Percentiles rank a stretch among this genome's conserved stretches.
These are phyloP conservation scores for Yponomeuta plumbellus DNA, from an alignment of 2,888 invertebrate species.

Conservation along the genomic window DNA sequence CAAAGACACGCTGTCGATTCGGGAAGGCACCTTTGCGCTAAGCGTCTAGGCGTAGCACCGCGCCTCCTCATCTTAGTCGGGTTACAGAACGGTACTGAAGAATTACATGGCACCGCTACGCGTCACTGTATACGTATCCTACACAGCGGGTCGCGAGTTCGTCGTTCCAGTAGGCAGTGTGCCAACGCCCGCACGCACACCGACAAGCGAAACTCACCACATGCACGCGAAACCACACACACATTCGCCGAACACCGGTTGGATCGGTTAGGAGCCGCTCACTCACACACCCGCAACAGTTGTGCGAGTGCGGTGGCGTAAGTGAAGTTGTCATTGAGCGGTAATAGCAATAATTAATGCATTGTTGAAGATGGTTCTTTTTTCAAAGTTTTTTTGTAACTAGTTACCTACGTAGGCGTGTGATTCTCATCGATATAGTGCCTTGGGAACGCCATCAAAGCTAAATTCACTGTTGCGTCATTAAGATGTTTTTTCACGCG, in stretches of 20 bases:
- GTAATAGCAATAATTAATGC: slow-evolving; percentile 40
- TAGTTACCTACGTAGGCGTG: background rate
- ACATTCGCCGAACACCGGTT: slow-evolving; percentile 24
- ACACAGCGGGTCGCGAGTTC: slow-evolving; percentile 54
- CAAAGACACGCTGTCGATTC: background rate
- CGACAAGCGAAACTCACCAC: slow-evolving; percentile 18
- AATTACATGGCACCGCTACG: slow-evolving; percentile 28
- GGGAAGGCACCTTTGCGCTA: background rate
- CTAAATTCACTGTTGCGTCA: slow-evolving; percentile 41
- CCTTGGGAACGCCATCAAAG: slow-evolving; percentile 41
- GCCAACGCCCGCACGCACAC: slow-evolving; percentile 57
- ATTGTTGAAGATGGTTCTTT: slow-evolving; percentile 32
- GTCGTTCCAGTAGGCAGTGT: slow-evolving; percentile 73
- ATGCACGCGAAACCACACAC: slow-evolving; percentile 34
- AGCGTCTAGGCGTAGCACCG: background rate
- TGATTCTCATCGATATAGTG: slow-evolving; percentile 23
- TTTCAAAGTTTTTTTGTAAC: slow-evolving; percentile 20
- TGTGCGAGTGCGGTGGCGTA: slow-evolving; percentile 42
- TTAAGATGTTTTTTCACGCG: slow-evolving; percentile 25
- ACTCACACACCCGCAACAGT: slow-evolving; percentile 16
- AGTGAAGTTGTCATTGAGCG: slow-evolving; percentile 50
- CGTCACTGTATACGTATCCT: slow-evolving; percentile 50
- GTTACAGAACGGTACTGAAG: slow-evolving; percentile 35
- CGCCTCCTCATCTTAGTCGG: slow-evolving; percentile 34
- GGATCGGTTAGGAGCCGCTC: slow-evolving; percentile 21